phyloP scores from a whole-genome alignment of 2,888 invertebrate species.

The Gnatocerus cornutus region DNA sequence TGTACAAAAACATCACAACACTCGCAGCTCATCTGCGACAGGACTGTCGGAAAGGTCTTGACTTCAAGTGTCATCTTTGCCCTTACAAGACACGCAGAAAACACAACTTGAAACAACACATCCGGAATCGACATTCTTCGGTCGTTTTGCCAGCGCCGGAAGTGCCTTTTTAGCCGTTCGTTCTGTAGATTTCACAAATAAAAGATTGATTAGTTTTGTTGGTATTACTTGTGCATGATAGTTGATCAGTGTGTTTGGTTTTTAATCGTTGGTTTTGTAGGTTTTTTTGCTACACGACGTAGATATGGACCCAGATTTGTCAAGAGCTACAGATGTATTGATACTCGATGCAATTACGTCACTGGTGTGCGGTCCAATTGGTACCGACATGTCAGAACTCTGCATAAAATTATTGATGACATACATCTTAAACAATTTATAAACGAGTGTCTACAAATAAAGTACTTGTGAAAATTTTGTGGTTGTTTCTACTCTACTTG shows the following conservation, averaged over 20 bases:
- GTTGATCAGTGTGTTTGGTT: neutral
- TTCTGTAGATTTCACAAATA: neutral
- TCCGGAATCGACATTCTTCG: slow-evolving; percentile 26
- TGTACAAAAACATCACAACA: slow-evolving; percentile 42
- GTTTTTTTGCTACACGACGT: neutral
- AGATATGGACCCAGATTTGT: neutral
- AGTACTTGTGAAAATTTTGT: neutral
- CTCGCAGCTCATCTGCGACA: slow-evolving; percentile 32
- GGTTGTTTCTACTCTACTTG: neutral
- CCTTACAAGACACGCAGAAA: slow-evolving; percentile 70
- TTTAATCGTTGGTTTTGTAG: neutral
- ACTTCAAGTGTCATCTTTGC: slow-evolving; percentile 79
- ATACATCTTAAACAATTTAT: slow-evolving; percentile 38
- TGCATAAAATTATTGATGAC: slow-evolving; percentile 34
- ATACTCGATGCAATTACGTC: slow-evolving; percentile 37
- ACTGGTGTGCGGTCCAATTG: slow-evolving; percentile 50
- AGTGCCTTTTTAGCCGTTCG: slow-evolving; percentile 9
- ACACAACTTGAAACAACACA: slow-evolving; percentile 46
- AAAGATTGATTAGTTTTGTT: neutral
- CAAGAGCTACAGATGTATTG: slow-evolving; percentile 45
- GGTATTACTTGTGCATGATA: neutral
- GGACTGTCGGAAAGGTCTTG: slow-evolving; percentile 69
- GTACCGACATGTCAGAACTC: slow-evolving; percentile 50
- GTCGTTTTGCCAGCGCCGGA: neutral
- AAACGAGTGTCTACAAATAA: slow-evolving; percentile 27